Evolutionary conservation across 2,797 vertebrate genomes (phyloP).

Genomic region (Nannoperca obscura): DNA sequence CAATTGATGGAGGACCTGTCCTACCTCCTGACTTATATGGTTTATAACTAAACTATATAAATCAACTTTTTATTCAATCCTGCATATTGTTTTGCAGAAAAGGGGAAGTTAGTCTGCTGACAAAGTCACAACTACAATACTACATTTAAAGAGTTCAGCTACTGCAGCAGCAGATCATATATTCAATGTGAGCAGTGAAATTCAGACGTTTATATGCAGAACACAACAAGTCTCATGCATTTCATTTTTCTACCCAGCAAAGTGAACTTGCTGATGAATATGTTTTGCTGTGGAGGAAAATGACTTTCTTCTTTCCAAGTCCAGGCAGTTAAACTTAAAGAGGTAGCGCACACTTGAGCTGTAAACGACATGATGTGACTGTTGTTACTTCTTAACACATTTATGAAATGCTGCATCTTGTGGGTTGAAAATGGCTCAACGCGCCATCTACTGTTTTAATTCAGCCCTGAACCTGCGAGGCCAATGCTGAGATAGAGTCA

Average conservation of each 20-base stretch:
- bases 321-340: background rate
- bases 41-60: too few species aligned
- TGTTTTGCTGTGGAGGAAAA: background rate
- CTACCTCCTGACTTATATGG: too few species aligned
- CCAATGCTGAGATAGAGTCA: too few species aligned
- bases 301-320: background rate
- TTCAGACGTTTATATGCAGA: background rate
- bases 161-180: background rate
- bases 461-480: too few species aligned
- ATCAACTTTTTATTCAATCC: background rate
- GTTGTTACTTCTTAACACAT: too few species aligned
- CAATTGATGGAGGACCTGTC: too few species aligned
- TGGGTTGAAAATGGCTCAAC: too few species aligned
- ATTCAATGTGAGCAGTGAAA: background rate
- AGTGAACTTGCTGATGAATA: background rate
- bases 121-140: background rate
- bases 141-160: background rate
- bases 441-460: too few species aligned
- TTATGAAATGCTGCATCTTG: too few species aligned
- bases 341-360: too few species aligned
- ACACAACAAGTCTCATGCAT: background rate
- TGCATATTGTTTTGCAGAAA: background rate
- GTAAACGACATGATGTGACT: too few species aligned
- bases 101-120: background rate
- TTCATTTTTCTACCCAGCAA: background rate